A percentile compares a stretch with the other conserved stretches of the same genome.
Conservation (phyloP, 2,888 invertebrate species). For the Ophion ellenae region DNA sequence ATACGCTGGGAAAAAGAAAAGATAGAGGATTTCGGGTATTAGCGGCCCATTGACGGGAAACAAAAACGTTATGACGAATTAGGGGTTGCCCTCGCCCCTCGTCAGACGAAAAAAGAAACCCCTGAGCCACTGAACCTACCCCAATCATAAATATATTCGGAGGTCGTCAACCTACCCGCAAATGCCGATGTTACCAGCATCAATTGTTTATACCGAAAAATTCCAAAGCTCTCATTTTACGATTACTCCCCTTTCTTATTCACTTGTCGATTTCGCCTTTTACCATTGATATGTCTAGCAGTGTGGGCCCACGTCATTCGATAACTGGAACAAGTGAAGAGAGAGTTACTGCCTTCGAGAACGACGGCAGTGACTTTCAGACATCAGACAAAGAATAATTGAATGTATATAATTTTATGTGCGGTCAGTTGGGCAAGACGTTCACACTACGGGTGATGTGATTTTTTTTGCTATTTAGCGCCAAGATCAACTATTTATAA, state of each 20-base stretch:
- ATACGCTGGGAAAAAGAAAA: conserved; percentile 18
- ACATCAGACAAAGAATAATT: too few species aligned
- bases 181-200: conserved; percentile 67
- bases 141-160: conserved; percentile 77
- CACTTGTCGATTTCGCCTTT: too few species aligned
- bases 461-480: too few species aligned
- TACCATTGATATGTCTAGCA: too few species aligned
- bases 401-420: too few species aligned
- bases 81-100: conserved; percentile 74
- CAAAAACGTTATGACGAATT: conserved; percentile 80
- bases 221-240: conserved; percentile 31
- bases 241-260: conserved; percentile 1
- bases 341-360: background rate
- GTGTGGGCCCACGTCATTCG: background rate
- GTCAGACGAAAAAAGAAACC: conserved; percentile 69
- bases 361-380: too few species aligned
- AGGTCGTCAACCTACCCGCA: conserved; percentile 74
- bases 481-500: too few species aligned
- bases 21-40: conserved; percentile 71
- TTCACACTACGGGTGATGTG: too few species aligned
- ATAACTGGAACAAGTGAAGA: background rate
- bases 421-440: too few species aligned
- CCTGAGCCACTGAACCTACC: conserved; percentile 75
- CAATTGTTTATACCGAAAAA: conserved; percentile 50
- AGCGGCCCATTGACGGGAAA: conserved; percentile 72